Base-by-base conservation (phyloP, 2,797 vertebrate genomes). In the Pipistrellus nathusii region DNA sequence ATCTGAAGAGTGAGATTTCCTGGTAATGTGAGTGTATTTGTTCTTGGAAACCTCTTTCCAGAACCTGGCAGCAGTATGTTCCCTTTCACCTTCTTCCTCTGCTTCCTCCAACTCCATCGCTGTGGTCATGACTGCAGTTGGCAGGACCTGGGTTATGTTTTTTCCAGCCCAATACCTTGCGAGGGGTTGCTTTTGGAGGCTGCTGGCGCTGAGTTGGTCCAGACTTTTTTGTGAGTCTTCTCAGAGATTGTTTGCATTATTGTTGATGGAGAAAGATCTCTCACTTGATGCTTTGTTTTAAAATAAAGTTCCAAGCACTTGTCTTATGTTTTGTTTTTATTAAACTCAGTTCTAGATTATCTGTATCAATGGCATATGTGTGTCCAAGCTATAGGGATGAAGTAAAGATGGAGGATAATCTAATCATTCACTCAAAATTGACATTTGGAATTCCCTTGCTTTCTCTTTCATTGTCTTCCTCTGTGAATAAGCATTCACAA, bases 61-160 rank as follows among this genome's bases (percentile, higher is more conserved):
- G 0, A 15, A 94, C 18, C 87, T 97, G 95, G 94, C 93, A 97
- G 4, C 32, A 86, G 0, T 88, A 81, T 94, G 82, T 90, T 97
- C 76, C 81, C 92, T 95, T 96, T 96, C 25, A 93, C 93, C 84
- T 96, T 96, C 91, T 97, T 96, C 91, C 96, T 97, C 66, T 93
- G 93, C 46, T 85, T 88, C 94, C 72, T 97, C 89, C 90, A 94
- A 32, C 93, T 95, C 89, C 73, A 0, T 78, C 91, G 75, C 77
- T 96, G 77, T 91, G 95, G 97, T 96, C 64, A 66, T 85, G 94
- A 92, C 81, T 97, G 84, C 6, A 0, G 20, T 3, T 68, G 83
- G 53, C 25, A 96, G 90, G 84, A 96, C 87, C 73, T 80, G 92
- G 85, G 89, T 83, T 96, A 69, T 96, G 77, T 95, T 96, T 95